These are phyloP conservation scores for Gymnoscopelus microlampas DNA, from an alignment of 2,797 vertebrate genomes.

Conservation along the genomic window DNA sequence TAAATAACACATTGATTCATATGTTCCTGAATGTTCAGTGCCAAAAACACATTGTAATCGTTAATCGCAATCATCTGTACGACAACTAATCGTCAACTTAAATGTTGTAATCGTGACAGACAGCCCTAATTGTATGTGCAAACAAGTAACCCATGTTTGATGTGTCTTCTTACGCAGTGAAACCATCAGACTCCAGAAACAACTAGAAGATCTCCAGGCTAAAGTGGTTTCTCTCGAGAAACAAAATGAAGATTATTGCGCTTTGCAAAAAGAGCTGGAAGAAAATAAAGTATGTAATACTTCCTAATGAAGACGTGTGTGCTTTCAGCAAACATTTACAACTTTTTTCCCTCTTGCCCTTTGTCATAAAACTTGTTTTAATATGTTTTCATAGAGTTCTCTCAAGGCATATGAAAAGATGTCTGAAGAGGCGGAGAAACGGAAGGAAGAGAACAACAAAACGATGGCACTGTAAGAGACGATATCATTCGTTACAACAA, in stretches of 20 bases:
- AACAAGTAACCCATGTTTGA: not conserved
- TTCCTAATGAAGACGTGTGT: not conserved
- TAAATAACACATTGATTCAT: no score
- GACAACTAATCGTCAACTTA: no score
- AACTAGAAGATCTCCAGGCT: constrained; percentile 90
- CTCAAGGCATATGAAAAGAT: constrained; percentile 83
- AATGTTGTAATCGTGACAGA: no score
- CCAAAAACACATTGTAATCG: no score
- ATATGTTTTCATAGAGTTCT: constrained; percentile 74
- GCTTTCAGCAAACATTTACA: not conserved
- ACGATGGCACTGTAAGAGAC: constrained; percentile 63
- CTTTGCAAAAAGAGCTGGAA: constrained; percentile 87
- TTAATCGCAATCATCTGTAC: no score
- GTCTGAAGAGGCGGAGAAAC: constrained; percentile 79
- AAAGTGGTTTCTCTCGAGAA: constrained; percentile 87
- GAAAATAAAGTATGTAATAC: constrained; percentile 85
- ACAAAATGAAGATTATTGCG: constrained; percentile 85
- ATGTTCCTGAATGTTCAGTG: no score
- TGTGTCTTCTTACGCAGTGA: constrained; percentile 78
- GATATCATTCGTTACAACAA: not conserved
- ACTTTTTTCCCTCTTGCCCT: not conserved
- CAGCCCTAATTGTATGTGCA: no score
- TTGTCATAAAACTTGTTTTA: not conserved
- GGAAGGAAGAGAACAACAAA: constrained; percentile 85
- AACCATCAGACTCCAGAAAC: constrained; percentile 85